Base-by-base conservation (phyloP, 1,140 invertebrate species). In the Drosophila santomea region DNA sequence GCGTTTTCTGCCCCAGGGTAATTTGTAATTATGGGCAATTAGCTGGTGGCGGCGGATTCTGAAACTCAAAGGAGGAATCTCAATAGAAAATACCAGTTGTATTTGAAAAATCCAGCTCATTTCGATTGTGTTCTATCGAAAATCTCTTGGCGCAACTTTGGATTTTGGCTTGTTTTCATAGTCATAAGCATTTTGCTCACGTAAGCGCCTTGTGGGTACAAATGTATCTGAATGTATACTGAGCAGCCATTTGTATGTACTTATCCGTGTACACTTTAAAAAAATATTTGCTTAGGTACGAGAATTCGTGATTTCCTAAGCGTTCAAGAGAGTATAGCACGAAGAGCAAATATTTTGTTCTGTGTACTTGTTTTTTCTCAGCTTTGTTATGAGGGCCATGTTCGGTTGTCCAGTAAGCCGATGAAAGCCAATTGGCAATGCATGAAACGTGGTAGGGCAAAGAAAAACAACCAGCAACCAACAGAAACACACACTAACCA, bases 11-110 rank as follows among this genome's bases (percentile, higher is more conserved):
- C 66, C 60, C 35, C 41, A 20, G 47, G 74, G 45, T 80, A 83
- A 83, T 84, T 83, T 68, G 48, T 80, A 83, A 83, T 84, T 83
- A 84, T 76, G 39, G 76, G 64, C 77, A 83, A 83, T 83, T 83
- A 83, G 72, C 47, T 59, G 23, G 41, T 78, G 57, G 47, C 74
- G 74, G 55, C 41, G 57, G 57, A 63, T 52, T 67, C 57, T 69
- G 25, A 72, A 36, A 57, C 25, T 57, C 11, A 23, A 47, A 69
- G 67, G 50, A 69, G 67, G 64, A 71, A 71, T 71, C 66, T 72
- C 36, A 58, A 32, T 68, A 66, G 32, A 66, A 66, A 38, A 54
- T 66, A 39, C 48, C 61, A 68, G 51, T 48, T 48, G 20, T 28
- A n/a, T 35, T 43, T 56, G 3, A 48, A 48, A 39, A 69, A 23